phyloP scores from a whole-genome alignment of 2,797 vertebrate species.

The Moxostoma hubbsi region DNA sequence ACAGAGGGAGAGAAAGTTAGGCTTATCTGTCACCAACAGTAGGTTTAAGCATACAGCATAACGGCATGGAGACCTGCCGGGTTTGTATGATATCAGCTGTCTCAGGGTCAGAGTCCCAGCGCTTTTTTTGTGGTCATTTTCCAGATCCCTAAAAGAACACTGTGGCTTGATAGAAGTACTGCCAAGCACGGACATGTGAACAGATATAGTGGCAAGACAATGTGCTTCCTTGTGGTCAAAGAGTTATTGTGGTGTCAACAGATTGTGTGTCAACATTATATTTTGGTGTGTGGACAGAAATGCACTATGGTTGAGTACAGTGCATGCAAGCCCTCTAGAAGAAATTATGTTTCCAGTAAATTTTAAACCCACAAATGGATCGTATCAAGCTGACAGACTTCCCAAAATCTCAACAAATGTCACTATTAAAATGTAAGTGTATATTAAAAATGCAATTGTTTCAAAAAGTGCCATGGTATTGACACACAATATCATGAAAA shows the following conservation, averaged over 20 bases:
- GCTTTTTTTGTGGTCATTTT: conserved; percentile 62
- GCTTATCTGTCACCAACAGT: conserved; percentile 61
- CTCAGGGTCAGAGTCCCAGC: conserved; percentile 60
- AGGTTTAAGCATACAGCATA: conserved; percentile 50
- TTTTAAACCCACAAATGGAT: too few species aligned
- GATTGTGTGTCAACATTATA: conserved; percentile 52
- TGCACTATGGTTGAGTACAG: conserved; percentile 17
- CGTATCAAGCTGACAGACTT: too few species aligned
- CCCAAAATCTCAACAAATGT: too few species aligned
- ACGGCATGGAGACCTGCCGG: conserved; percentile 43
- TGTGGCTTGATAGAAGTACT: conserved; percentile 55
- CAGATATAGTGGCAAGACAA: conserved; percentile 44
- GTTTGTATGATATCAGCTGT: conserved; percentile 56
- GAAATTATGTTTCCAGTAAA: conserved; percentile 4
- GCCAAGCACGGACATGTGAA: conserved; percentile 27
- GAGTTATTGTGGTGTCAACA: conserved; percentile 61
- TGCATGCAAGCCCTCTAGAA: not conserved
- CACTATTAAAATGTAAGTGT: too few species aligned
- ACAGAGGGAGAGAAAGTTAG: conserved; percentile 52
- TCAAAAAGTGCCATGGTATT: too few species aligned
- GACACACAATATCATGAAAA: too few species aligned
- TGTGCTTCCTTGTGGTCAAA: conserved; percentile 55
- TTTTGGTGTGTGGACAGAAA: conserved; percentile 34
- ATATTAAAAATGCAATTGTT: too few species aligned
- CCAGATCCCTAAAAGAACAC: conserved; percentile 67